Base-by-base conservation (phyloP, 1,140 invertebrate species). In the Lutraria rhynchaena region DNA sequence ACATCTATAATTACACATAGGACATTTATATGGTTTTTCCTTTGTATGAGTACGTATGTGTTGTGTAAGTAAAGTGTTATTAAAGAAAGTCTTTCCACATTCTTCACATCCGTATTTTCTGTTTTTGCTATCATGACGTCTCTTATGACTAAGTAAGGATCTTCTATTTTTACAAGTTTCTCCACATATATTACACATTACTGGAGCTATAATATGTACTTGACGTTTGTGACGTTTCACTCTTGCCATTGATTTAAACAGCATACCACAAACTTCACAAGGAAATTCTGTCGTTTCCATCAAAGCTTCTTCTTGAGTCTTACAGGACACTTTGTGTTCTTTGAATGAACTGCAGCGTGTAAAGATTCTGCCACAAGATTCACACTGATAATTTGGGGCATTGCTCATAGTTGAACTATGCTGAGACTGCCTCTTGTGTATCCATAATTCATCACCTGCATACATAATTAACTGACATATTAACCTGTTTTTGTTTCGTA, bases 11-110 rank as follows among this genome's bases (percentile, higher is more conserved):
- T 31, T 49, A 29, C 63, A 67, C 63, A 49, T 7, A 11, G 63
- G 63, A 49, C 63, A 67, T 49, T 67, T 67, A 41, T 29, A 67
- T 15, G 63, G 63, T 15, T 67, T 67, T 49, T 67, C 63, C n/a
- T 67, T 67, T 15, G 63, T 67, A 33, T 67, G 63, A 3, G 44
- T 67, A 9, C 63, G 37, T 0, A 67, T 41, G 33, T 67, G 63
- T 41, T 67, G 63, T 3, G 63, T 13, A 3, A 67, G 24, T n/a
- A 67, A 41, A 13, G 63, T 67, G 11, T 27, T 67, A 24, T 67
- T 67, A 27, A 67, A 67, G 15, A 67, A 67, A 3, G 63, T 31
- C 19, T 67, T 67, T 29, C 63, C 63, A 31, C 63, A 67, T 22
- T 67, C 63, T 19, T 67, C 63, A 27, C 63, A 67, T 2, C 27